Percentiles rank a stretch among this genome's conserved stretches.
Conservation (phyloP, 2,797 vertebrate species). For the Numenius phaeopus region DNA sequence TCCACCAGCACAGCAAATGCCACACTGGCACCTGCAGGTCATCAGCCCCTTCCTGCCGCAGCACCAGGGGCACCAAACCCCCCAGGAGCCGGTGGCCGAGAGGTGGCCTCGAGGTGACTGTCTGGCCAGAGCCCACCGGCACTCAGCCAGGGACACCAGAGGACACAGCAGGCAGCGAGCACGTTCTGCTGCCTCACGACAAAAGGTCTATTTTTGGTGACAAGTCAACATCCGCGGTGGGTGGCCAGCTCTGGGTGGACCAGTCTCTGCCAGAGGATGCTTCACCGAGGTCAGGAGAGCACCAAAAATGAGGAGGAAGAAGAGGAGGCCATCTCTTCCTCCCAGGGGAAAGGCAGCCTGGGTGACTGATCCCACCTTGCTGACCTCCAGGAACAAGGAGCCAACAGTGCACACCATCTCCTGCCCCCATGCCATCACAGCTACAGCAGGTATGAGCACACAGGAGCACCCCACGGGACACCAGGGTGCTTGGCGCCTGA, state of each 20-base stretch:
- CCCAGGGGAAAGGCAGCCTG: not conserved
- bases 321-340: not conserved
- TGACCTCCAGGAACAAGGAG: not conserved
- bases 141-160: accelerated
- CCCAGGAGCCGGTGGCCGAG: not conserved
- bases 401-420: not conserved
- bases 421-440: not conserved
- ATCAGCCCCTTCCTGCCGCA: not conserved
- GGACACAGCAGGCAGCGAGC: not conserved
- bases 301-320: not conserved
- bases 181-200: not conserved
- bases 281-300: not conserved
- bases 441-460: not conserved
- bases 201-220: conserved; percentile 45
- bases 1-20: not conserved
- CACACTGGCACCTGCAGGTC: not conserved
- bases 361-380: not conserved
- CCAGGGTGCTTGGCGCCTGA: not conserved
- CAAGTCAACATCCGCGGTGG: not conserved
- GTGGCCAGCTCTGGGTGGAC: not conserved
- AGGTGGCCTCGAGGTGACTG: not conserved
- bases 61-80: not conserved
- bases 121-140: not conserved
- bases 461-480: accelerated
- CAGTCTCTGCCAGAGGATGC: not conserved